phyloP scores from a whole-genome alignment of 37 sponge, comb jelly and placozoan genomes.

The Spongia lamella region DNA sequence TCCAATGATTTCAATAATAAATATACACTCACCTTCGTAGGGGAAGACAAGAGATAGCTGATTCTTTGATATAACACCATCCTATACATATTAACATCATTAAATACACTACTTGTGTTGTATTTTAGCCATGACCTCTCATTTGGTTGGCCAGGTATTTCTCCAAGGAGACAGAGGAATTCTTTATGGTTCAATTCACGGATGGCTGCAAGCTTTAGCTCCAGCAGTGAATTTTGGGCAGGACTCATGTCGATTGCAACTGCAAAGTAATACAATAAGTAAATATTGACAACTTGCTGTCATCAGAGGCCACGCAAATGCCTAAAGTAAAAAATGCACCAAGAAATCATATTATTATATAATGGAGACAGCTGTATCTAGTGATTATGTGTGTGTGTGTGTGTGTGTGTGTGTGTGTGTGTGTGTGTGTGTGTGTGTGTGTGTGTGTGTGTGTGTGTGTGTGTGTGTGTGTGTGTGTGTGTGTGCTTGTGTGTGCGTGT shows the following conservation, averaged over 20 bases:
- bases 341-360: too few species aligned
- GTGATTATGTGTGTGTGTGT: too few species aligned
- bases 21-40: conserved; percentile 26
- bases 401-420: too few species aligned
- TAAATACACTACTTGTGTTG: background rate
- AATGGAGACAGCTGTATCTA: too few species aligned
- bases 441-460: too few species aligned
- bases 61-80: conserved; percentile 16
- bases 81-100: conserved; percentile 2
- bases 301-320: too few species aligned
- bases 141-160: background rate
- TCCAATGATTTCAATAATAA: background rate
- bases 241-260: conserved; percentile 68
- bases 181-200: conserved; percentile 9
- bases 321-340: background rate
- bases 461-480: too few species aligned
- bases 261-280: background rate
- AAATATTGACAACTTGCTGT: too few species aligned
- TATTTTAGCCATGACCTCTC: conserved; percentile 6
- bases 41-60: conserved; percentile 10
- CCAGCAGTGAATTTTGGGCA: conserved; percentile 62
- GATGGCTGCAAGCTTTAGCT: conserved; percentile 69
- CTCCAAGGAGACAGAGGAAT: conserved; percentile 57
- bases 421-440: too few species aligned
- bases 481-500: too few species aligned